Conservation (phyloP, 2,888 invertebrate species). For the Podotricha telesiphe region DNA sequence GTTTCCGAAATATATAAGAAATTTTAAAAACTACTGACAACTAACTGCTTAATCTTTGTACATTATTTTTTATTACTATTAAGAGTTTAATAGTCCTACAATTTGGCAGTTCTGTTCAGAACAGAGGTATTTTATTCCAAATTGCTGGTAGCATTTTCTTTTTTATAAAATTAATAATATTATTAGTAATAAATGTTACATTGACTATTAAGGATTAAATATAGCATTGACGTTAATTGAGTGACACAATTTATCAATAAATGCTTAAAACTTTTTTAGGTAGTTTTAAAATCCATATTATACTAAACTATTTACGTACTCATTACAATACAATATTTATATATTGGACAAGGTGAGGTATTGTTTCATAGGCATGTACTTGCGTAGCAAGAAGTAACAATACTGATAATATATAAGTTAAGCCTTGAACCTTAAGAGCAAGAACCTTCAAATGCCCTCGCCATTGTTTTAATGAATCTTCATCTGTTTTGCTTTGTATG, state of each 20-base stretch:
- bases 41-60: neutral
- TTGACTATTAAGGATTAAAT: too few relatives aligned
- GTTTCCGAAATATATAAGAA: too few relatives aligned
- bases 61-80: neutral
- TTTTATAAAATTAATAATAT: too few relatives aligned
- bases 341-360: conserved; percentile 16
- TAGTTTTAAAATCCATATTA: neutral
- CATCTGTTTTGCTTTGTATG: conserved; percentile 3
- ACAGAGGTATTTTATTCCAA: neutral
- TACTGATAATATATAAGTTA: conserved; percentile 22
- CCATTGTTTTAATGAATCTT: conserved; percentile 23
- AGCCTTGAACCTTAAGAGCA: conserved; percentile 25
- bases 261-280: neutral
- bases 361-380: conserved; percentile 12
- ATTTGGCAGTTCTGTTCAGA: neutral
- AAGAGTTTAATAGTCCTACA: neutral
- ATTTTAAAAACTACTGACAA: too few relatives aligned
- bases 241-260: neutral
- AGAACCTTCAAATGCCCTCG: conserved; percentile 25
- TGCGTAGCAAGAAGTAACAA: conserved; percentile 14
- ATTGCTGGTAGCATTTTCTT: neutral
- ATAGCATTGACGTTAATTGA: too few relatives aligned
- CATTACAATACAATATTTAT: conserved; percentile 1
- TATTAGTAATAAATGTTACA: too few relatives aligned
- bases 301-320: neutral